phyloP scores from a whole-genome alignment of 2,797 vertebrate genomes.

The Ambastaia sidthimunki region DNA sequence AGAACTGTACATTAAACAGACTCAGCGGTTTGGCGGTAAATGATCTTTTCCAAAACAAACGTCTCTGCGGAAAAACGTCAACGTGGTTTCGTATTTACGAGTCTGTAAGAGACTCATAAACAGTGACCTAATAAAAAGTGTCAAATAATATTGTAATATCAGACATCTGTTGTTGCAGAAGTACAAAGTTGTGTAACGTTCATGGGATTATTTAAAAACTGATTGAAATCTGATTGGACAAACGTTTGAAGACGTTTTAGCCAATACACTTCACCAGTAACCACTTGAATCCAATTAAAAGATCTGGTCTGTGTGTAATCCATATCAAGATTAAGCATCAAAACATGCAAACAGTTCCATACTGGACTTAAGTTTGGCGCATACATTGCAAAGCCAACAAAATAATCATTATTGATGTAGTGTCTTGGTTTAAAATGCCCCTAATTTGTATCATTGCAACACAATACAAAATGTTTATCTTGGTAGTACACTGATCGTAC shows the following conservation, averaged over 20 bases:
- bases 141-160: conserved; percentile 10
- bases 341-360: too few relatives aligned
- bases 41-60: conserved; percentile 53
- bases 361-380: too few relatives aligned
- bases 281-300: too few relatives aligned
- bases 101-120: conserved; percentile 14
- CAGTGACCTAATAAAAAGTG: conserved; percentile 41
- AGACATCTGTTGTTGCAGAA: not conserved
- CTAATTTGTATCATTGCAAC: conserved; percentile 5
- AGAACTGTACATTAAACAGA: conserved; percentile 45
- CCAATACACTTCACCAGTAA: not conserved
- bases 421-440: not conserved
- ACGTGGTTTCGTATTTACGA: conserved; percentile 27
- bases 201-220: not conserved
- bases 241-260: not conserved
- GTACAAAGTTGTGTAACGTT: not conserved
- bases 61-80: conserved; percentile 24
- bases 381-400: too few relatives aligned
- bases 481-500: conserved; percentile 7
- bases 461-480: conserved; percentile 27
- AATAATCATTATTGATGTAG: not conserved
- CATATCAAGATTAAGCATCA: too few relatives aligned
- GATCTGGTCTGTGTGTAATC: too few relatives aligned
- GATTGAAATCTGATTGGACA: not conserved
- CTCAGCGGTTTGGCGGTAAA: conserved; percentile 41